These are phyloP conservation scores for Synanceia verrucosa DNA, from an alignment of 2,797 vertebrate genomes.

Conservation along the genomic window DNA sequence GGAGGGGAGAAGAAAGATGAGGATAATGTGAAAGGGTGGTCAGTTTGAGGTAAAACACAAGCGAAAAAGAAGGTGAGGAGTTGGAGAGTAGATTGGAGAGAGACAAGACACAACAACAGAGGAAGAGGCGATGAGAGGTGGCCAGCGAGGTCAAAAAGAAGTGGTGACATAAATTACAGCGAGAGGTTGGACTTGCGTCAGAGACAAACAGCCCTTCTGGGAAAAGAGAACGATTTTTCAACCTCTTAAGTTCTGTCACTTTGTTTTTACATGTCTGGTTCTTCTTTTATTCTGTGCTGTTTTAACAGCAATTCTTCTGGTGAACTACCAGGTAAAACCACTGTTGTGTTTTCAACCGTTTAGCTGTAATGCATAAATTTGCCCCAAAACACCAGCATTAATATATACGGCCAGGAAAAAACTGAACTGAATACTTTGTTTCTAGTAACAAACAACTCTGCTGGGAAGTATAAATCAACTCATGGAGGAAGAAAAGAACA, in stretches of 20 bases:
- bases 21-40: neutral
- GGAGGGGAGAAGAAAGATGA: slow-evolving; percentile 7
- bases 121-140: slow-evolving; percentile 10
- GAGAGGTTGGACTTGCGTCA: neutral
- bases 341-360: neutral
- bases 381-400: neutral
- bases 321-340: neutral
- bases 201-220: slow-evolving; percentile 22
- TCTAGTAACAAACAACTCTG: slow-evolving; percentile 18
- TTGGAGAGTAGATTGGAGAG: too few species aligned
- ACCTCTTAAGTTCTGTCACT: slow-evolving; percentile 10
- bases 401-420: neutral
- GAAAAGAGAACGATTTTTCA: slow-evolving; percentile 17
- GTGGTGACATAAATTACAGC: slow-evolving; percentile 38
- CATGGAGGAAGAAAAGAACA: slow-evolving; percentile 7
- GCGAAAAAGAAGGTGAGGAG: neutral
- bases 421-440: neutral
- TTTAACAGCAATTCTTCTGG: neutral
- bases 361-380: neutral
- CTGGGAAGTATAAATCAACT: slow-evolving; percentile 44
- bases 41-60: slow-evolving; percentile 9
- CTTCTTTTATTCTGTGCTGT: neutral
- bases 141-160: slow-evolving; percentile 35
- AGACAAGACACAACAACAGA: neutral
- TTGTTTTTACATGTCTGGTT: neutral